phyloP scores from a whole-genome alignment of 2,888 invertebrate species.

The Eilema griseolum region DNA sequence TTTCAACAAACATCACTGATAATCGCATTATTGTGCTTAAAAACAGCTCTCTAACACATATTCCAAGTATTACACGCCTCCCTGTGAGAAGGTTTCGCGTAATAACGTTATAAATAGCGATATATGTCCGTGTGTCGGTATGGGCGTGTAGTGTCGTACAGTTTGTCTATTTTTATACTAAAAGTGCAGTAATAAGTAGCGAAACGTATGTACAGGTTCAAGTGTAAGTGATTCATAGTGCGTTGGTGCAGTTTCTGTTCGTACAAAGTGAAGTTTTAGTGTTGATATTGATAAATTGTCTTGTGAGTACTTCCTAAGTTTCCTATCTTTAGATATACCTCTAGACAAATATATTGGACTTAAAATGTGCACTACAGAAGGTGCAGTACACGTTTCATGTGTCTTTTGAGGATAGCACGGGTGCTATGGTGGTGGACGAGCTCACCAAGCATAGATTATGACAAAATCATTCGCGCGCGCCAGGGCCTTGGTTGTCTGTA shows the following conservation, averaged over 20 bases:
- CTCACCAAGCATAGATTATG: no score
- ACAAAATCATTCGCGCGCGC: no score
- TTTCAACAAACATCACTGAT: conserved; percentile 58
- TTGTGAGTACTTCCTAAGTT: conserved; percentile 26
- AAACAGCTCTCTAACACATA: conserved; percentile 57
- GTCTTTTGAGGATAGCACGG: no score
- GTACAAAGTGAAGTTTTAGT: conserved; percentile 18
- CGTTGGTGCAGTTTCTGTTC: conserved; percentile 21
- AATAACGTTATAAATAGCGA: conserved; percentile 32
- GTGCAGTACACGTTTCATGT: no score
- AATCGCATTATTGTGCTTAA: conserved; percentile 62
- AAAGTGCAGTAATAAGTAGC: conserved; percentile 34
- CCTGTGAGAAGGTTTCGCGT: not conserved
- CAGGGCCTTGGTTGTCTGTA: no score
- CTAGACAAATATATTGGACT: no score
- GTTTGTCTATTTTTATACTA: conserved; percentile 43
- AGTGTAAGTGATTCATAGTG: conserved; percentile 40
- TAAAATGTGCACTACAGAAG: no score
- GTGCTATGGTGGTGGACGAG: no score
- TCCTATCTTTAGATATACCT: not conserved
- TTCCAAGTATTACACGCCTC: conserved; percentile 22
- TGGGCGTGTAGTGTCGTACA: conserved; percentile 63
- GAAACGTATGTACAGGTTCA: conserved; percentile 31
- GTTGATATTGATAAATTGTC: conserved; percentile 10
- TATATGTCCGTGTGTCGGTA: conserved; percentile 27